These are phyloP conservation scores for Pomacea maculata DNA, from an alignment of 1,140 invertebrate species.

Conservation along the genomic window DNA sequence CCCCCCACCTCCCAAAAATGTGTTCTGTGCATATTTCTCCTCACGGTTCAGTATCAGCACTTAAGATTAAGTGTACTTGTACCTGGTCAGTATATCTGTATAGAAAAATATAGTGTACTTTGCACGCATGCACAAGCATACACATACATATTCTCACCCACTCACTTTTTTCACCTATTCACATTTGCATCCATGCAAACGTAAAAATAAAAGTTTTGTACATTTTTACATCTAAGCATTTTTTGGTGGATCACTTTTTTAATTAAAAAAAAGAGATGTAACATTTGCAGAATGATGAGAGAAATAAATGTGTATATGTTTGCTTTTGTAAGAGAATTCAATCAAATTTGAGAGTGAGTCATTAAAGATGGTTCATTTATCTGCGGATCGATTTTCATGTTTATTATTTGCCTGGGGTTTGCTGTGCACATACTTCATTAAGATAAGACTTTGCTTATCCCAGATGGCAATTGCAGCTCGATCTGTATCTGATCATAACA, in stretches of 20 bases:
- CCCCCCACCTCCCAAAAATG: no score
- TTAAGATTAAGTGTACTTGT: no score
- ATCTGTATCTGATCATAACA: no score
- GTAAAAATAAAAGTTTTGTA: not conserved
- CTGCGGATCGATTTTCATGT: no score
- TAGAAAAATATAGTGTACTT: not conserved
- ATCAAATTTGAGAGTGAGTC: not conserved
- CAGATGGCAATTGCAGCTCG: no score
- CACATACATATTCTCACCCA: not conserved
- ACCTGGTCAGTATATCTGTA: no score
- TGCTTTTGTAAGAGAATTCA: not conserved
- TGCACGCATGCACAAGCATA: not conserved
- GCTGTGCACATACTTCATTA: no score
- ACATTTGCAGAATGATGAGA: not conserved
- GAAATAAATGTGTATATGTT: not conserved
- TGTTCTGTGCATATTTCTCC: no score
- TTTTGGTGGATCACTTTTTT: not conserved
- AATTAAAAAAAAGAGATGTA: not conserved
- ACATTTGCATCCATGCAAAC: constrained; percentile 3
- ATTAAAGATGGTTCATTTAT: no score
- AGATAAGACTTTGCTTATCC: no score
- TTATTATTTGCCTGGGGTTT: no score
- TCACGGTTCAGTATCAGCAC: no score
- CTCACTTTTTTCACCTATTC: constrained; percentile 4
- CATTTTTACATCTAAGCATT: not conserved